These are phyloP conservation scores for Anthoptus insignis DNA, from an alignment of 2,888 invertebrate genomes.

Conservation along the genomic window DNA sequence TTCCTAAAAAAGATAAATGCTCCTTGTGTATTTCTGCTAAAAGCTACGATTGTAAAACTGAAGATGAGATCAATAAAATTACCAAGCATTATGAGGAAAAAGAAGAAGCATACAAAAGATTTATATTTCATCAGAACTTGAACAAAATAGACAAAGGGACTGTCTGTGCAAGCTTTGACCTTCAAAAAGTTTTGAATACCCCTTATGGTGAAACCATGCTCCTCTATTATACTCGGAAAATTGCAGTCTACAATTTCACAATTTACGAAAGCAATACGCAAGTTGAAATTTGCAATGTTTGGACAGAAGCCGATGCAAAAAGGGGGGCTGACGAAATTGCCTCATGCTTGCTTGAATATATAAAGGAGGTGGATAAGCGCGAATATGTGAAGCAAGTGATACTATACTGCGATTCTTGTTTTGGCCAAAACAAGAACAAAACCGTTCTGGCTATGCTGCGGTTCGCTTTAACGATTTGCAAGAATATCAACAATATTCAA, in stretches of 20 bases:
- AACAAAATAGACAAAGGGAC: constrained; percentile 1
- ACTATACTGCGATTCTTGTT: constrained; percentile 43
- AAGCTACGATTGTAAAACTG: too few relatives aligned
- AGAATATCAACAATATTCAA: constrained; percentile 7
- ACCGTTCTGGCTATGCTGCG: constrained; percentile 46
- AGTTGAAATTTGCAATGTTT: constrained; percentile 25
- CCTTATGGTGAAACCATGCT: constrained; percentile 22
- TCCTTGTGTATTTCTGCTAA: too few relatives aligned
- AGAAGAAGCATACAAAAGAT: constrained; percentile 7
- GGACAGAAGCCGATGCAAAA: constrained; percentile 33
- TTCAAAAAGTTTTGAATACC: constrained; percentile 33
- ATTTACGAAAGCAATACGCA: constrained; percentile 34
- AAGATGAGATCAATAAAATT: too few relatives aligned
- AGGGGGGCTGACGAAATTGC: constrained; percentile 35
- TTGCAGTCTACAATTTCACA: constrained; percentile 22
- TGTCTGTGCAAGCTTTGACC: constrained; percentile 32
- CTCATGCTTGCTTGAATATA: constrained; percentile 19
- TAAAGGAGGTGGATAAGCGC: constrained; percentile 21
- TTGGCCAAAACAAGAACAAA: constrained; percentile 55
- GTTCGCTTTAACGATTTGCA: constrained; percentile 1
- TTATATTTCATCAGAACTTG: constrained; percentile 6
- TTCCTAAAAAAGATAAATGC: too few relatives aligned
- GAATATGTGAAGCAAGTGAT: background rate
- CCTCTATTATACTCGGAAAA: constrained; percentile 28
- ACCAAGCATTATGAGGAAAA: background rate